phyloP scores from a whole-genome alignment of 2,797 vertebrate genomes.

The Aulostomus chinensis region DNA sequence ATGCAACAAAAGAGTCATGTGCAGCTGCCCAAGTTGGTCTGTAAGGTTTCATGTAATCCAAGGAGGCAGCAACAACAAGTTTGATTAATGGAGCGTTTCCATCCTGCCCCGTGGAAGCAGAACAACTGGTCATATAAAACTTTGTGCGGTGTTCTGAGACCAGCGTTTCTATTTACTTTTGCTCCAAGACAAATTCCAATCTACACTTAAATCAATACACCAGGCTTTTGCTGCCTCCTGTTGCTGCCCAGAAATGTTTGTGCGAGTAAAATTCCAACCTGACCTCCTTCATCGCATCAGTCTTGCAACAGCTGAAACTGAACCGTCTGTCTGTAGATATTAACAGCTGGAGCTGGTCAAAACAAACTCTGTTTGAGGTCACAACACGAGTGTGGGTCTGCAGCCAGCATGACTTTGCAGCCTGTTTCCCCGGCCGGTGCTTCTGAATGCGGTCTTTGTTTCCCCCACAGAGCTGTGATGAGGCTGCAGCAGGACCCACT shows the following conservation, averaged over 20 bases:
- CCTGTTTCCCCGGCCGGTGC: constrained; percentile 3
- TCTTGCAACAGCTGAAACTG: constrained; percentile 20
- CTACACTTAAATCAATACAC: background rate
- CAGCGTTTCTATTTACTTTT: background rate
- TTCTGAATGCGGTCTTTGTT: constrained; percentile 57
- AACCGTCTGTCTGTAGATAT: constrained; percentile 12
- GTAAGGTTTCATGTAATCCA: too few species aligned
- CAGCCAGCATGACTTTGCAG: constrained; percentile 22
- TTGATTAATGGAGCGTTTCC: background rate
- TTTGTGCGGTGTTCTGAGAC: background rate
- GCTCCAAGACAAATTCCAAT: background rate
- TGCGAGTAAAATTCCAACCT: background rate
- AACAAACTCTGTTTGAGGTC: constrained; percentile 51
- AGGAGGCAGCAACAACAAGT: too few species aligned
- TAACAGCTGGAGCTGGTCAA: constrained; percentile 21
- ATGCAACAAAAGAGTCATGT: constrained; percentile 34
- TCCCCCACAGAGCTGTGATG: constrained; percentile 24
- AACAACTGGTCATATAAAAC: background rate
- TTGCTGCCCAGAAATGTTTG: background rate
- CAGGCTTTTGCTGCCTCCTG: background rate
- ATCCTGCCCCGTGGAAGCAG: too few species aligned
- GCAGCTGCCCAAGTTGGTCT: too few species aligned
- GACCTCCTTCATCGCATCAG: background rate
- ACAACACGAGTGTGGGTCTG: constrained; percentile 37
- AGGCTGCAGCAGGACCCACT: constrained; percentile 25